Evolutionary conservation across 2,797 vertebrate species (phyloP).

Genomic region (Gephyroberyx darwinii): DNA sequence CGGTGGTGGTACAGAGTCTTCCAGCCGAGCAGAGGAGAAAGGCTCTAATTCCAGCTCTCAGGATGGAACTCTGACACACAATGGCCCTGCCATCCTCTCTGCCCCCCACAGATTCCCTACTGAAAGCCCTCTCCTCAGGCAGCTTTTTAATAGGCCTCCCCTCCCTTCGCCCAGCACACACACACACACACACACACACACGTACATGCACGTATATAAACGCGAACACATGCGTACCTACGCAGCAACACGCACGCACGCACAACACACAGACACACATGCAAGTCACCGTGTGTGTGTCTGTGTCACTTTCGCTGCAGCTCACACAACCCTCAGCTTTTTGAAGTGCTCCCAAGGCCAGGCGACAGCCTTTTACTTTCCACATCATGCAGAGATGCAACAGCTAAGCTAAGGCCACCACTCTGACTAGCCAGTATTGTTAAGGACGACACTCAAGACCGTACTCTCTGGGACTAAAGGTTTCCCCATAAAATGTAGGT

Average conservation of each 20-base stretch:
- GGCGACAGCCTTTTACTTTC: conserved; percentile 70
- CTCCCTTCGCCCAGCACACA: conserved; percentile 54
- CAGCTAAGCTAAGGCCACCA: conserved; percentile 56
- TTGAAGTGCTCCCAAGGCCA: conserved; percentile 75
- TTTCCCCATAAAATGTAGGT: conserved; percentile 50
- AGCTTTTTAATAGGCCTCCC: conserved; percentile 77
- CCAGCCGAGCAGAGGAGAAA: conserved; percentile 82
- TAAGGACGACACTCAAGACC: conserved; percentile 60
- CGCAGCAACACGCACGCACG: conserved; percentile 9
- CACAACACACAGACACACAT: conserved; percentile 18
- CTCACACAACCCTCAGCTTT: conserved; percentile 70
- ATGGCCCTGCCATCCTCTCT: conserved; percentile 74
- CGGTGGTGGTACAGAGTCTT: conserved; percentile 76
- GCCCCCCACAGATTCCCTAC: conserved; percentile 71
- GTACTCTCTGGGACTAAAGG: conserved; percentile 47
- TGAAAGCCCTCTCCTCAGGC: conserved; percentile 80
- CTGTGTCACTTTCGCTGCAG: conserved; percentile 60
- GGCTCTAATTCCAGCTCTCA: conserved; percentile 84
- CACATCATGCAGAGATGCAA: conserved; percentile 61
- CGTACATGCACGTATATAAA: conserved; percentile 29
- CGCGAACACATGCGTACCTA: conserved; percentile 33
- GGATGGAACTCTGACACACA: conserved; percentile 80
- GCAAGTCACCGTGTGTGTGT: conserved; percentile 59
- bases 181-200: conserved; percentile 29
- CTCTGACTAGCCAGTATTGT: conserved; percentile 49